Base-by-base conservation (phyloP, 2,797 vertebrate genomes). In the Pantherophis alleghaniensis region DNA sequence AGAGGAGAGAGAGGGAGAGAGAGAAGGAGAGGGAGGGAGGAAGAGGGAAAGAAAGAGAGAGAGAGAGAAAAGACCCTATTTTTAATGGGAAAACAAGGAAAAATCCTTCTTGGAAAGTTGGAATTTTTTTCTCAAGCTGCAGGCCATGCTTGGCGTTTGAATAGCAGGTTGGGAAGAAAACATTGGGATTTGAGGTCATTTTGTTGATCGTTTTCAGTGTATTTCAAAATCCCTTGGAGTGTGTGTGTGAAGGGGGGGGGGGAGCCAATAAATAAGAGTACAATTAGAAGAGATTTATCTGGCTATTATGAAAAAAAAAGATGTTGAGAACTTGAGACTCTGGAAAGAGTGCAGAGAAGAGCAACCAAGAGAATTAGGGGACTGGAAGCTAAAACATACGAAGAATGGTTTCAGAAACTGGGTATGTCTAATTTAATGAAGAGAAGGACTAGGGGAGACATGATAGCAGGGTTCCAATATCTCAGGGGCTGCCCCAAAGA, bases 21-120 rank as follows among this genome's bases (percentile, higher is more conserved):
- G 7, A 1, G 11, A 2, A n/a, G n/a, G n/a, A n/a, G n/a, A n/a
- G n/a, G 0, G 55, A 13, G 55, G 0, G 55, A 2, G 55, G 3
- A 3, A 13, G 53, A 55, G 53, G 11, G 53, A 55, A 1, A 55
- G 32, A 32, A 32, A 51, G 28, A 7, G 13, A 4, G 47, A 20
- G 14, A 18, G 37, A 16, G 9, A 16, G 16, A 18, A 4, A 13
- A 56, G 3, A 56, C 51, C 9, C 51, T 53, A 10, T 53, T 53
- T 60, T 60, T 66, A 32, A 74, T 18, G 14, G 2, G 5, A 32
- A 74, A 74, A 74, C 0, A 5, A 32, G 66, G 66, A 16, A 32
- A 7, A 74, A 37, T 1, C 66, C 14, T 66, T 69, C 63, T 74
- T 74, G 32, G 16, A 37, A 74, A 32, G 14, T 16, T 69, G 13